These are phyloP conservation scores for Aspidiotus rigidus DNA, from an alignment of 2,888 invertebrate genomes.

Conservation along the genomic window DNA sequence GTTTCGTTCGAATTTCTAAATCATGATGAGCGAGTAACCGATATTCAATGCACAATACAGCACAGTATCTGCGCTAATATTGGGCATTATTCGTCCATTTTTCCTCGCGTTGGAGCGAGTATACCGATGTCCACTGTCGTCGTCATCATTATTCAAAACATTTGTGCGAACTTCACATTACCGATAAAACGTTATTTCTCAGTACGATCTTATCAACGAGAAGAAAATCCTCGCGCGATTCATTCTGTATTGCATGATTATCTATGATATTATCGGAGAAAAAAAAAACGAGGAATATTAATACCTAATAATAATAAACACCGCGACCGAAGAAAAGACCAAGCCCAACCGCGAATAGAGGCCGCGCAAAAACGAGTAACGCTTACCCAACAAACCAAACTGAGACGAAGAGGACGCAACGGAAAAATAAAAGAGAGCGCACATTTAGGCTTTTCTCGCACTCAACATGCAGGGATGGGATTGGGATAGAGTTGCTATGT, in stretches of 20 bases:
- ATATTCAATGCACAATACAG: neutral
- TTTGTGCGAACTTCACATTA: neutral
- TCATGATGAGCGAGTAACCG: neutral
- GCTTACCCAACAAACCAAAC: neutral
- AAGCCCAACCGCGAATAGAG: slow-evolving; percentile 28
- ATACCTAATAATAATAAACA: neutral
- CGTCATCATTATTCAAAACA: neutral
- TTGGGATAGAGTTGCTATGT: neutral
- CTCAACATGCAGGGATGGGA: neutral
- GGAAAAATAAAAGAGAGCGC: slow-evolving; percentile 29
- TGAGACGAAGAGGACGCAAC: slow-evolving; percentile 12
- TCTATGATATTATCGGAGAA: neutral
- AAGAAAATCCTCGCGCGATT: neutral
- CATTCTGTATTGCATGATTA: neutral
- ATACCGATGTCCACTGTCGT: neutral
- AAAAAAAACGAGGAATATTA: neutral
- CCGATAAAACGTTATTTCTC: neutral
- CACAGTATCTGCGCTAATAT: neutral
- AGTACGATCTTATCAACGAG: neutral
- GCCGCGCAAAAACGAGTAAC: slow-evolving; percentile 24
- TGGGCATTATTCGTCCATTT: slow-evolving; percentile 8
- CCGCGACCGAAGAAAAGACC: slow-evolving; percentile 23
- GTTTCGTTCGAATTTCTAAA: neutral
- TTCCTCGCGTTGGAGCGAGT: neutral
- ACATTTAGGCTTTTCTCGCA: slow-evolving; percentile 30